Evolutionary conservation across 2,888 invertebrate species (phyloP).

Genomic region (Heliconius erato): DNA sequence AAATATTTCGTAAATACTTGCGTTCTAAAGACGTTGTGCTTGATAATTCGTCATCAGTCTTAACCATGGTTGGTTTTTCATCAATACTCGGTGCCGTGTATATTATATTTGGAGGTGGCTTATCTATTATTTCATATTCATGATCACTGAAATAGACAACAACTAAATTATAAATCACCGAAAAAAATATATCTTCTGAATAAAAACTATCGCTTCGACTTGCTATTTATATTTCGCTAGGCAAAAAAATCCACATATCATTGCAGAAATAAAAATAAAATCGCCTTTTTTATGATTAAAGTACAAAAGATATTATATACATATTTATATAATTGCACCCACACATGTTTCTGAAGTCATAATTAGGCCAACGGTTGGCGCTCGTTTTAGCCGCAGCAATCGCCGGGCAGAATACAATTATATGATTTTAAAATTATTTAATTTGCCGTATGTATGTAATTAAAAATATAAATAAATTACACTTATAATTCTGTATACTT

Average conservation of each 20-base stretch:
- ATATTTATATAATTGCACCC: constrained; percentile 79
- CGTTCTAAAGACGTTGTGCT: constrained; percentile 82
- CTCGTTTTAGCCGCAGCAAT: constrained; percentile 84
- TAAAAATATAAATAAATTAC: constrained; percentile 33
- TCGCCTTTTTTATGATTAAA: constrained; percentile 67
- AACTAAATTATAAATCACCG: constrained; percentile 4
- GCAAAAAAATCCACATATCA: constrained; percentile 39
- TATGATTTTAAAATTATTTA: constrained; percentile 70
- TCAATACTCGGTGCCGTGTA: constrained; percentile 74
- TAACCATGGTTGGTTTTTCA: constrained; percentile 68
- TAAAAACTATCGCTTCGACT: constrained; percentile 16
- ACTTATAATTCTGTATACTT: constrained; percentile 54
- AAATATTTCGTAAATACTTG: constrained; percentile 81
- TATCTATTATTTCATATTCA: constrained; percentile 96
- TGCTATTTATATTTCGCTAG: constrained; percentile 58
- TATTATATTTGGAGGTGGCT: constrained; percentile 84
- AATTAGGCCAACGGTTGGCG: constrained; percentile 83
- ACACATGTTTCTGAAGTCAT: constrained; percentile 72
- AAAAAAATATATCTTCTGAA: not conserved
- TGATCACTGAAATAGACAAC: constrained; percentile 89
- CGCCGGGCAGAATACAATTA: constrained; percentile 72
- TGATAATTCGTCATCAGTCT: constrained; percentile 82
- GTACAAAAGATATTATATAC: constrained; percentile 65
- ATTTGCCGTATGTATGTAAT: constrained; percentile 66
- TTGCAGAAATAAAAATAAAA: constrained; percentile 58